Evolutionary conservation across 2,797 vertebrate genomes (phyloP).

Genomic region (Silurus aristotelis): DNA sequence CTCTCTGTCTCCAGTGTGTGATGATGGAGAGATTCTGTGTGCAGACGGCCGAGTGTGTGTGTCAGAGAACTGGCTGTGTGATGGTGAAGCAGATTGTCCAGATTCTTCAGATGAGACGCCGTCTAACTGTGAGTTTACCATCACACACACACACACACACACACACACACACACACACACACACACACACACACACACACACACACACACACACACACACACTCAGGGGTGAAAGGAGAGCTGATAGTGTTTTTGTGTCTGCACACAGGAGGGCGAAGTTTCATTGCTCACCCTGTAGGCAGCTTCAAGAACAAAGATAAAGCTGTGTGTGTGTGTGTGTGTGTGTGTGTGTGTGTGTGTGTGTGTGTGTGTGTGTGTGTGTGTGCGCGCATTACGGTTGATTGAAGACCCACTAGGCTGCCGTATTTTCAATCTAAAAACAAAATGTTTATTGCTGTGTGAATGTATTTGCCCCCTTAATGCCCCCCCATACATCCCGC

Average conservation of each 20-base stretch:
- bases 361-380: background rate
- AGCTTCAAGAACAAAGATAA: slow-evolving; percentile 15
- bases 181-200: background rate
- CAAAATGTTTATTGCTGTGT: background rate
- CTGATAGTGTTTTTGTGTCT: background rate
- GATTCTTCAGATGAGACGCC: slow-evolving; percentile 61
- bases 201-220: background rate
- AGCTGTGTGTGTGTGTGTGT: background rate
- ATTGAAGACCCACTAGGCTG: slow-evolving; percentile 4
- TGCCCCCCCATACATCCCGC: background rate
- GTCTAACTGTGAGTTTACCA: background rate
- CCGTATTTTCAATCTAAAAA: background rate
- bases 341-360: background rate
- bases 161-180: background rate
- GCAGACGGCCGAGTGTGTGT: slow-evolving; percentile 74
- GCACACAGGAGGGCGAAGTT: background rate
- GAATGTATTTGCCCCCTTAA: background rate
- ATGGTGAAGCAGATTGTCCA: slow-evolving; percentile 82
- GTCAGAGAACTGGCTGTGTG: slow-evolving; percentile 81
- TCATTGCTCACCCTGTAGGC: slow-evolving; percentile 7
- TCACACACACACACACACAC: background rate
- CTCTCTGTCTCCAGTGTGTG: slow-evolving; percentile 67
- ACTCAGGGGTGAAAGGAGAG: background rate
- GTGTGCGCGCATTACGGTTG: background rate
- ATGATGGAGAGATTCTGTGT: slow-evolving; percentile 81